phyloP scores from a whole-genome alignment of 2,888 invertebrate genomes.

The Rotaria macrura region DNA sequence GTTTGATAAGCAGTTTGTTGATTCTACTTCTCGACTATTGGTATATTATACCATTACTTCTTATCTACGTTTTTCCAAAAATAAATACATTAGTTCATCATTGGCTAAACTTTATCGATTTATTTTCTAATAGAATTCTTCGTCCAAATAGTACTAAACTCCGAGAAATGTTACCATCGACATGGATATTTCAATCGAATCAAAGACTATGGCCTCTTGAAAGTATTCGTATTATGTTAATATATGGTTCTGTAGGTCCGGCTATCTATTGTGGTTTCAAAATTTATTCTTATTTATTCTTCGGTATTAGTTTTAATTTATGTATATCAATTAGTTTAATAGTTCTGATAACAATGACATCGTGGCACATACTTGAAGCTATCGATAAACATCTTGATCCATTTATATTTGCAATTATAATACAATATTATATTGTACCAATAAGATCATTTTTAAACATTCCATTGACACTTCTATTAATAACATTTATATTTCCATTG shows the following conservation, averaged over 20 bases:
- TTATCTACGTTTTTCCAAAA: background rate
- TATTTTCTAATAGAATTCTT: background rate
- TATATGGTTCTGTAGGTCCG: background rate
- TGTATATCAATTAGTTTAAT: background rate
- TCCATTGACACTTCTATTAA: background rate
- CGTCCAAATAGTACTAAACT: background rate
- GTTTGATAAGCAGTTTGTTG: background rate
- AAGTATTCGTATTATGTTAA: background rate
- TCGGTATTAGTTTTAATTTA: background rate
- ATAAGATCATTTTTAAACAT: background rate
- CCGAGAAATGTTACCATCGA: background rate
- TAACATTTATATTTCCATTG: background rate
- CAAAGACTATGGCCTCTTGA: background rate
- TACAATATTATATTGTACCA: background rate
- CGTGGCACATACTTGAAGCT: background rate
- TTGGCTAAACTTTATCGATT: background rate
- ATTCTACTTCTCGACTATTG: background rate
- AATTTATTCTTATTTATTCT: background rate
- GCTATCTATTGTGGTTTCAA: background rate
- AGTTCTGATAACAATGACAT: background rate
- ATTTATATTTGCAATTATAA: background rate
- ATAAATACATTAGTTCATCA: background rate
- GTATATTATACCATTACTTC: background rate
- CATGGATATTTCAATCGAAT: background rate
- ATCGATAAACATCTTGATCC: background rate